phyloP scores from a whole-genome alignment of 2,113 vertebrate species.

The Psilopogon haemacephalus region DNA sequence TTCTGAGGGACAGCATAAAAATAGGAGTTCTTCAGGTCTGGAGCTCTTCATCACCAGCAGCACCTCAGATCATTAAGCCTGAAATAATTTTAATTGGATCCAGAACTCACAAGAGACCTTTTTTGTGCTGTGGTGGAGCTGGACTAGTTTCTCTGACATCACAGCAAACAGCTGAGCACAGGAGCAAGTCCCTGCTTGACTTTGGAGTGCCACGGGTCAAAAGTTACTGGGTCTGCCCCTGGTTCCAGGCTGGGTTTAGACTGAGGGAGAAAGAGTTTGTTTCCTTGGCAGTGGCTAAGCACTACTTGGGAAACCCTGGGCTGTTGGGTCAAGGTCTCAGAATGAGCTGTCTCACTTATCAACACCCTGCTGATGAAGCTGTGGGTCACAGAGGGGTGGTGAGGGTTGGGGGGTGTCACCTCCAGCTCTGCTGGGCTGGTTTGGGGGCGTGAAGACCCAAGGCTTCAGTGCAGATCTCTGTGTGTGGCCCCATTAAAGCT shows the following conservation, averaged over 20 bases:
- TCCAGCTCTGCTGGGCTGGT: neutral
- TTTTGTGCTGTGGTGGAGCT: neutral
- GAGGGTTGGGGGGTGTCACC: fast-evolving
- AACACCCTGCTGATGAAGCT: fast-evolving
- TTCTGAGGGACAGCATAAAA: neutral
- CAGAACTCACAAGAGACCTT: neutral
- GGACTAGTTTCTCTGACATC: neutral
- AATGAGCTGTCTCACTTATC: neutral
- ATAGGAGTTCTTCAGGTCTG: neutral
- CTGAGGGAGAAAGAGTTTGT: fast-evolving
- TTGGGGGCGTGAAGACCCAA: neutral
- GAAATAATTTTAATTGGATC: constrained; percentile 44
- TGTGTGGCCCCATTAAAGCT: neutral
- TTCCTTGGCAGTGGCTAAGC: neutral
- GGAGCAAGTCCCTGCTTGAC: neutral
- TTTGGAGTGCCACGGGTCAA: neutral
- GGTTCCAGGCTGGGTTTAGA: neutral
- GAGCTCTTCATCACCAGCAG: neutral
- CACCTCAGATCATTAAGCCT: constrained; percentile 6
- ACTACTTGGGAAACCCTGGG: neutral
- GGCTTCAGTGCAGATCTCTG: neutral
- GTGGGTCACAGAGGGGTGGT: fast-evolving
- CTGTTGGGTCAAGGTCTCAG: neutral
- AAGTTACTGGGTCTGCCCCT: neutral
- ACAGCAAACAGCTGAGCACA: fast-evolving